phyloP scores from a whole-genome alignment of 2,888 invertebrate genomes.

The Acronicta leporina region DNA sequence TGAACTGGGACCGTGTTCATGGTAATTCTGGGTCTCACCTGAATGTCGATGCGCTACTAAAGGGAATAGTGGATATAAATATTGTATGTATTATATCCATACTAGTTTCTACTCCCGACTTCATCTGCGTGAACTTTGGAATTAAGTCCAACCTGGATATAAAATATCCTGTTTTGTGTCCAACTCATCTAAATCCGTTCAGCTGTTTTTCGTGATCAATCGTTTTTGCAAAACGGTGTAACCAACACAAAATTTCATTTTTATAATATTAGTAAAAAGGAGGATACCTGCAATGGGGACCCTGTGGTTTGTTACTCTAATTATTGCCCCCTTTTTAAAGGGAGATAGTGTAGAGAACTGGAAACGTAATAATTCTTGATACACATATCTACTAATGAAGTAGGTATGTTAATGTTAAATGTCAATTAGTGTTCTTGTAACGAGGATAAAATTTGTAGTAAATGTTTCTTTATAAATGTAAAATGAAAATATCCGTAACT shows the following conservation, averaged over 20 bases:
- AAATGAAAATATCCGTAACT: too few species aligned
- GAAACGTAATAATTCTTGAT: conserved; percentile 9
- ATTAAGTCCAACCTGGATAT: too few species aligned
- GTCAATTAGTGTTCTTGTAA: too few species aligned
- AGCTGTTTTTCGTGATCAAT: too few species aligned
- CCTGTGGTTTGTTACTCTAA: conserved; percentile 31
- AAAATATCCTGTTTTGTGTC: too few species aligned
- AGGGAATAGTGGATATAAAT: conserved; percentile 73
- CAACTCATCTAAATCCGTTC: too few species aligned
- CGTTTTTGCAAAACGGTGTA: too few species aligned
- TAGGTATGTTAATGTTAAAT: background rate
- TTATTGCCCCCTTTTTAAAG: conserved; percentile 14
- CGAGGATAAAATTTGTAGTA: too few species aligned
- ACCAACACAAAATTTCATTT: too few species aligned
- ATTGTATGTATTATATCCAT: conserved; percentile 59
- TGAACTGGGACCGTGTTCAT: conserved; percentile 80
- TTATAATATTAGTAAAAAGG: too few species aligned
- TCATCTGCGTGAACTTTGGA: too few species aligned
- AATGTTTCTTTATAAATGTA: too few species aligned
- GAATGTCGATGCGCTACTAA: conserved; percentile 75
- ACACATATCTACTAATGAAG: conserved; percentile 2
- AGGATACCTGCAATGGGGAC: conserved; percentile 46
- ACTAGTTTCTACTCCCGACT: background rate
- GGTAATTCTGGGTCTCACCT: conserved; percentile 81
- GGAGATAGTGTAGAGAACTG: conserved; percentile 1